Evolutionary conservation across 1,140 invertebrate genomes (phyloP), one percentile per base, ranked within the genome.

Genomic region (Pinna nobilis): DNA sequence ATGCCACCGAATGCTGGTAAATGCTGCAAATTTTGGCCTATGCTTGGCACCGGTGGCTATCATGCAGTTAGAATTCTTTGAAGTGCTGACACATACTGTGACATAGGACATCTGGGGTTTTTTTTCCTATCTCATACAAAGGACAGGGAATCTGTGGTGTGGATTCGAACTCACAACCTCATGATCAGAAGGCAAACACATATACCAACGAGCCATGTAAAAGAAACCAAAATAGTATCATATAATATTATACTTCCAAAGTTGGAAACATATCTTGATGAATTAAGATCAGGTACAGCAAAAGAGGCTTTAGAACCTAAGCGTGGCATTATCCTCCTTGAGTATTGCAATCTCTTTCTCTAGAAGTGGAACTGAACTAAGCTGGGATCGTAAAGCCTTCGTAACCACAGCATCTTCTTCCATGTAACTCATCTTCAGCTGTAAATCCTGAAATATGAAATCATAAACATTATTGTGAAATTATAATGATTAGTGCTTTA

Each of bases 271-370:
- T 20, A 53, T 25, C 32, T 25, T 28, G 32, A 3, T 47, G 2
- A 18, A n/a, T 47, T 47, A 3, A 35, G 9, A 15, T n/a, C 32
- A 35, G n/a, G n/a, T n/a, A n/a, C n/a, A n/a, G n/a, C n/a, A n/a
- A n/a, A n/a, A n/a, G n/a, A n/a, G n/a, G n/a, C n/a, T n/a, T n/a
- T n/a, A n/a, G n/a, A 59, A 84, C 83, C 68, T 81, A 20, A 82
- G 66, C 20, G 80, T 72, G 11, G 75, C 68, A 77, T 85, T 85
- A 25, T 87, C 80, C 30, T 80, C 77, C 5, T 61, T 65, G 13
- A 87, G 63, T 72, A 76, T 78, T 28, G 70, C 65, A 30, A 80
- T 74, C 63, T 84, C 81, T 59, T 79, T 84, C 51, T 85, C 82
- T 49, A 87, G 61, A 7, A 77, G 76, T 30, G 80, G 77, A 15